phyloP scores from a whole-genome alignment of 2,797 vertebrate species.

The Takifugu ocellatus region DNA sequence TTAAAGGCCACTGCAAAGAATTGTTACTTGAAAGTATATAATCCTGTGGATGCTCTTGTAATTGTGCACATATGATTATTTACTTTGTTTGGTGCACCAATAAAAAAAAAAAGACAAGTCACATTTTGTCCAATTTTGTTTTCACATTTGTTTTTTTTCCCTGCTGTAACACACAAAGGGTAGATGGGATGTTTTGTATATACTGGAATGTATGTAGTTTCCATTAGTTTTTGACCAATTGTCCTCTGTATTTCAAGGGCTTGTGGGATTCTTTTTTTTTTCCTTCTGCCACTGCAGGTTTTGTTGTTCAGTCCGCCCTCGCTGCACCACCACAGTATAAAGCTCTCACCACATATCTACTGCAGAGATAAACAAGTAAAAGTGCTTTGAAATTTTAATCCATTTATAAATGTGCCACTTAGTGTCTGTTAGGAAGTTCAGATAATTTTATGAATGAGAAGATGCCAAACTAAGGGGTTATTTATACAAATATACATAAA shows the following conservation, averaged over 20 bases:
- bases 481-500: slow-evolving; percentile 79
- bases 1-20: slow-evolving; percentile 16
- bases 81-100: slow-evolving; percentile 21
- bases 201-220: slow-evolving; percentile 72
- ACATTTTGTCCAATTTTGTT: slow-evolving; percentile 29
- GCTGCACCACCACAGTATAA: slow-evolving; percentile 52
- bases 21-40: slow-evolving; percentile 14
- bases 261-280: slow-evolving; percentile 47
- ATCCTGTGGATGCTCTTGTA: slow-evolving; percentile 25
- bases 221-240: slow-evolving; percentile 59
- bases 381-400: slow-evolving; percentile 76
- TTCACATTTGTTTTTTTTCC: slow-evolving; percentile 48
- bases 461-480: slow-evolving; percentile 84
- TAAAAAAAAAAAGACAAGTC: slow-evolving; percentile 8
- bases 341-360: slow-evolving; percentile 75
- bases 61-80: slow-evolving; percentile 26
- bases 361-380: slow-evolving; percentile 66
- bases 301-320: slow-evolving; percentile 42
- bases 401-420: slow-evolving; percentile 81
- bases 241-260: slow-evolving; percentile 67
- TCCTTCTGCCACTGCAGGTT: slow-evolving; percentile 3
- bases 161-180: slow-evolving; percentile 51
- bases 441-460: slow-evolving; percentile 79
- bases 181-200: slow-evolving; percentile 68
- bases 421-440: slow-evolving; percentile 77